Conservation (phyloP, 2,797 vertebrate species). For the Poeciliopsis gracilis region DNA sequence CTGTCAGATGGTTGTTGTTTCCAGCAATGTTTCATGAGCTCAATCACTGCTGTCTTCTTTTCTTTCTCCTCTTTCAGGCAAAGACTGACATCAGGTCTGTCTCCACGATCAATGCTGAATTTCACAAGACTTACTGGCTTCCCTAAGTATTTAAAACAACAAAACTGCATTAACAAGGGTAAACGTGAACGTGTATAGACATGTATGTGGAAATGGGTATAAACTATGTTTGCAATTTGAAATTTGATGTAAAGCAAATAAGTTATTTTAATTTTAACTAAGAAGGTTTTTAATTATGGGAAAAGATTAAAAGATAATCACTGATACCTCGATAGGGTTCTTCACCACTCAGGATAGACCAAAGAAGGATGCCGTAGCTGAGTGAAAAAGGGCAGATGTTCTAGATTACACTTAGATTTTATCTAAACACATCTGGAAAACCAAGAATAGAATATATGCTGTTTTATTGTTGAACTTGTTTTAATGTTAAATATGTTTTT, state of each 20-base stretch:
- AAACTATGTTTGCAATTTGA: background rate
- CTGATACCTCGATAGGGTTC: slow-evolving; percentile 61
- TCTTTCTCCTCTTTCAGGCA: slow-evolving; percentile 1
- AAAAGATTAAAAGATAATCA: background rate
- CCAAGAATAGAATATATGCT: background rate
- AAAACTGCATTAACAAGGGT: background rate
- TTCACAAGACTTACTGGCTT: background rate
- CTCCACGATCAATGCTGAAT: slow-evolving; percentile 20
- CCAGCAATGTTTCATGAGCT: slow-evolving; percentile 76
- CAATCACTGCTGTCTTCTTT: slow-evolving; percentile 52
- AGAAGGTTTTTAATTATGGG: background rate
- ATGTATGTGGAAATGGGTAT: no score
- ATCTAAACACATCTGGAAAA: background rate
- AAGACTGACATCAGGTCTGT: slow-evolving; percentile 58
- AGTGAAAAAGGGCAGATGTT: background rate
- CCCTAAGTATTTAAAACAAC: slow-evolving; percentile 17
- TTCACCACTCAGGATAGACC: slow-evolving; percentile 57
- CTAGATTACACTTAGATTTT: background rate
- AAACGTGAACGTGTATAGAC: background rate
- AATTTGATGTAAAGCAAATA: background rate
- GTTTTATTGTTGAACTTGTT: background rate
- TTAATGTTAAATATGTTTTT: background rate
- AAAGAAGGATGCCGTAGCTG: slow-evolving; percentile 73
- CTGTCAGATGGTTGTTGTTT: slow-evolving; percentile 21
- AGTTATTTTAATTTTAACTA: background rate